phyloP scores from a whole-genome alignment of 2,888 invertebrate genomes.

The Ophraella communa region DNA sequence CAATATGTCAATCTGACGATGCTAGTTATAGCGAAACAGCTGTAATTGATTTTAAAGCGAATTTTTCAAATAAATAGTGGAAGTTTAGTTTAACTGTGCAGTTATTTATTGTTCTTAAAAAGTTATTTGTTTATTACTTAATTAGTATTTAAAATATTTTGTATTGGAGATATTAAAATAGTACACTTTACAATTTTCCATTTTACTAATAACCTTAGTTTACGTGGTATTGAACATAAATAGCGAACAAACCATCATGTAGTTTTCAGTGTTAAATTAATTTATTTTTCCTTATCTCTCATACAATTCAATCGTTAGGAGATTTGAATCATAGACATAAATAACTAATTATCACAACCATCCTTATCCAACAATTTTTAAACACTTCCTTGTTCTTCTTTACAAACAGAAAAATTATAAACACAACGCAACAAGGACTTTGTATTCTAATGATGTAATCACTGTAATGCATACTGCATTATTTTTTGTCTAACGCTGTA shows the following conservation, averaged over 20 bases:
- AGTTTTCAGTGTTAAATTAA: not conserved
- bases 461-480: slow-evolving; percentile 19
- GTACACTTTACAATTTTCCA: not conserved
- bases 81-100: too few relatives aligned
- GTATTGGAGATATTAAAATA: too few relatives aligned
- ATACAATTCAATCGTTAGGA: not conserved
- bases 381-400: slow-evolving; percentile 4
- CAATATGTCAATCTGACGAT: too few relatives aligned
- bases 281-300: not conserved
- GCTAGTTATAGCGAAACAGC: too few relatives aligned
- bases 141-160: too few relatives aligned
- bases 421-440: slow-evolving; percentile 11
- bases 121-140: too few relatives aligned
- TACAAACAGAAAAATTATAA: not conserved
- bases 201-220: not conserved
- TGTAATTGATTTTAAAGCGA: too few relatives aligned
- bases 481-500: slow-evolving; percentile 20
- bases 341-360: not conserved
- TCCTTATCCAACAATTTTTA: not conserved
- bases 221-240: not conserved
- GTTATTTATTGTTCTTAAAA: too few relatives aligned
- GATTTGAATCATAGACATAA: not conserved
- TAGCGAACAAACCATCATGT: not conserved
- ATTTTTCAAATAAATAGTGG: too few relatives aligned
- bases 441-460: slow-evolving; percentile 19